phyloP scores from a whole-genome alignment of 2,113 vertebrate genomes.

The Upupa epops region DNA sequence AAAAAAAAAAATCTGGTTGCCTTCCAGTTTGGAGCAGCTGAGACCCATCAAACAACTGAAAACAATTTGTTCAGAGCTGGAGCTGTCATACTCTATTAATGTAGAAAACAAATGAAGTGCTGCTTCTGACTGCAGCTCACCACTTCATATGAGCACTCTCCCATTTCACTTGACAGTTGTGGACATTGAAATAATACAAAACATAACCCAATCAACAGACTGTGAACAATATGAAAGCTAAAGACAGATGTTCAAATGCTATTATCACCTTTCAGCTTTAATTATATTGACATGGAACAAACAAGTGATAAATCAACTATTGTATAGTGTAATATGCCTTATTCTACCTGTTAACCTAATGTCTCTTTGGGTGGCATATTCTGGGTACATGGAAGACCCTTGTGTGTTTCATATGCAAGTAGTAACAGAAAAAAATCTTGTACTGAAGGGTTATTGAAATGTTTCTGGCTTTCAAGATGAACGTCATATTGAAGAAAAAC shows the following conservation, averaged over 20 bases:
- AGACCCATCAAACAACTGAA: conserved; percentile 76
- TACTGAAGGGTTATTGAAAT: background rate
- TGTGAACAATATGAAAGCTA: conserved; percentile 78
- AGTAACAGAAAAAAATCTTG: background rate
- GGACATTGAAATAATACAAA: conserved; percentile 80
- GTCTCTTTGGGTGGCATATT: background rate
- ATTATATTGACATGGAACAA: conserved; percentile 73
- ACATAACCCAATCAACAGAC: conserved; percentile 80
- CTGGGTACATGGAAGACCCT: background rate
- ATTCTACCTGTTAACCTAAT: conserved; percentile 29
- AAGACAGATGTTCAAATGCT: conserved; percentile 80
- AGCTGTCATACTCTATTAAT: conserved; percentile 78
- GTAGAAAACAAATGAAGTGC: conserved; percentile 68
- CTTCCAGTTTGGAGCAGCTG: conserved; percentile 74
- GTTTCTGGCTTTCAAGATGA: background rate
- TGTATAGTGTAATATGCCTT: conserved; percentile 46
- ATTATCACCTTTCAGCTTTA: conserved; percentile 77
- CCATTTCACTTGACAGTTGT: conserved; percentile 80
- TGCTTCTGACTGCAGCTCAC: conserved; percentile 51
- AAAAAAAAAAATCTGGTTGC: conserved; percentile 63
- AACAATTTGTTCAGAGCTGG: conserved; percentile 78
- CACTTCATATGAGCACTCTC: conserved; percentile 41
- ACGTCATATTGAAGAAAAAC: background rate
- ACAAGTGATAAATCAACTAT: conserved; percentile 68
- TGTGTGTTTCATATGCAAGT: background rate